Base-by-base conservation (phyloP, 2,113 vertebrate species). In the Cynopterus brachyotis region DNA sequence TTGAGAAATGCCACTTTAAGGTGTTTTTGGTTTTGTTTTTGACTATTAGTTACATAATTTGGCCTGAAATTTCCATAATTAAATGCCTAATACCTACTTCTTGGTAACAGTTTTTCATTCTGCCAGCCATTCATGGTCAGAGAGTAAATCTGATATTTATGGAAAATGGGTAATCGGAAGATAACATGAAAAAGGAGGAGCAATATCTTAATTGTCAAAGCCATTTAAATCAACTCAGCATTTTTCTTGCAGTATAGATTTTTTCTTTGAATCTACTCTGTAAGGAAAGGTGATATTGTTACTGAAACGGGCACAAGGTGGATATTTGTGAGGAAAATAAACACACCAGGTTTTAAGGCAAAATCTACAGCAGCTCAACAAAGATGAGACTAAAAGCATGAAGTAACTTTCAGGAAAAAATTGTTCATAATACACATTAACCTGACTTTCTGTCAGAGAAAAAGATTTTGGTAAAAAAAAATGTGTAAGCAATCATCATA, bases 221-320 rank as follows among this genome's bases (percentile, higher is more conserved):
- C 28, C 53, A 85, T 50, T 95, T 87, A 92, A 94, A 70, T 94
- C 90, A 95, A 67, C 12, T 66, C 72, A 60, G 19, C 32, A 62
- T 95, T 95, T 94, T 89, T 67, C 32, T 80, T 88, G 15, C 73
- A 47, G 24, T 22, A 17, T 24, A 79, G 32, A 86, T 28, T 79
- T 60, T 95, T 78, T 40, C 72, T 70, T 47, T 40, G 59, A 45
- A 24, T 40, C 37, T 47, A 12, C 30, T 35, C 45, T 69, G 2
- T 28, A 10, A 55, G 32, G 5, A 6, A 37, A 89, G 28, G 24
- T 53, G 47, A 12, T 59, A 47, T 30, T 64, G 32, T 30, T 79
- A 91, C 35, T 50, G 53, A 79, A 85, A 73, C 11, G 16, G 26
- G 53, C 53, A 28, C 11, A 13, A 15, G 37, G 35, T 47, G 6